phyloP scores from a whole-genome alignment of 2,113 vertebrate genomes.

The Andinoacara biseriatus region DNA sequence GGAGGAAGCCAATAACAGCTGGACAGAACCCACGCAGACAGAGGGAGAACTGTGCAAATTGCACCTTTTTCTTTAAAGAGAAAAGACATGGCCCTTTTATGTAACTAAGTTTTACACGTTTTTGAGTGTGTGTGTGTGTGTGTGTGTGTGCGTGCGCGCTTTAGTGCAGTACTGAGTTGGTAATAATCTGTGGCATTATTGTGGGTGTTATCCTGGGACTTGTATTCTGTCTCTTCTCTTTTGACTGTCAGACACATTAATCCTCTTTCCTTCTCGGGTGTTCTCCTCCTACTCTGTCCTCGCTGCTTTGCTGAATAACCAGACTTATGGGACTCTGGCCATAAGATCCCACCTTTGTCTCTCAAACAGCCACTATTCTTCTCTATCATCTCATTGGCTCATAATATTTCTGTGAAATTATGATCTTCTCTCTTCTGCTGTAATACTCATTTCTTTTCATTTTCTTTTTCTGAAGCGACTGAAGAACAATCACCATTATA shows the following conservation, averaged over 20 bases:
- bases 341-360: conserved; percentile 26
- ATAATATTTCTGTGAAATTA: conserved; percentile 22
- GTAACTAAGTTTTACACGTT: not conserved
- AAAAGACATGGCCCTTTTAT: not conserved
- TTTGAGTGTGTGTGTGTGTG: not conserved
- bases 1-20: not conserved
- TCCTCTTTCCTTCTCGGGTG: conserved; percentile 43
- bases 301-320: conserved; percentile 24
- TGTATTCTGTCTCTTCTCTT: conserved; percentile 41
- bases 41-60: not conserved
- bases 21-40: not conserved
- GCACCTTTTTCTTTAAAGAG: not conserved
- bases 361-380: not conserved
- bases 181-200: conserved; percentile 53
- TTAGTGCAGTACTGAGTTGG: not conserved
- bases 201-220: conserved; percentile 31
- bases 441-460: not conserved
- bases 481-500: conserved; percentile 37
- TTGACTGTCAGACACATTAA: conserved; percentile 60
- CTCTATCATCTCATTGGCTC: conserved; percentile 20
- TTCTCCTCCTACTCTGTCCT: conserved; percentile 23
- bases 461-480: not conserved
- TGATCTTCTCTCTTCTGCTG: not conserved
- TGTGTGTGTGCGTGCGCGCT: not conserved
- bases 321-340: conserved; percentile 17